Conservation (phyloP, 2,888 invertebrate species). For the Agonum fuliginosum region DNA sequence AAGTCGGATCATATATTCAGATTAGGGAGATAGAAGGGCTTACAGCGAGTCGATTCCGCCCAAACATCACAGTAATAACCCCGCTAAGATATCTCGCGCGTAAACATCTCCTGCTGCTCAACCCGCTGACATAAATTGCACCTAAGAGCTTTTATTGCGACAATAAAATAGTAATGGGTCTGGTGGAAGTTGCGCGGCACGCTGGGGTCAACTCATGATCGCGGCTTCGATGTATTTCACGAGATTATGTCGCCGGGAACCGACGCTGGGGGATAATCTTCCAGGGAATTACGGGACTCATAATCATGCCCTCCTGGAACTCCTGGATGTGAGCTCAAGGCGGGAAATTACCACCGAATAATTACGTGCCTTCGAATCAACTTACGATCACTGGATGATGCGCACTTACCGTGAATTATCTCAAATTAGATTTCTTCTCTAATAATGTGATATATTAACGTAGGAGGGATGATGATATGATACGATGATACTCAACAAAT, state of each 20-base stretch:
- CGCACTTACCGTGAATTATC: background rate
- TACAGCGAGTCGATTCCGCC: constrained; percentile 64
- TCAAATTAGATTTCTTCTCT: background rate
- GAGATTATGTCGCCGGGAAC: constrained; percentile 62
- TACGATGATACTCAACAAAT: too few species aligned
- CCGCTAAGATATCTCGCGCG: constrained; percentile 60
- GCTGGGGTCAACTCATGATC: constrained; percentile 66
- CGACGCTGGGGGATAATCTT: constrained; percentile 52
- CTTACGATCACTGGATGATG: constrained; percentile 1
- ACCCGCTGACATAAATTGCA: constrained; percentile 69
- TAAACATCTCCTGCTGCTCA: constrained; percentile 67
- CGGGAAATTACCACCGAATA: constrained; percentile 50
- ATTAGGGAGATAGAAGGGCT: constrained; percentile 71
- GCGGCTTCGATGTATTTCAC: constrained; percentile 64
- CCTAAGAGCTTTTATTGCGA: constrained; percentile 71
- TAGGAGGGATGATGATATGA: too few species aligned
- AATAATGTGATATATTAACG: too few species aligned
- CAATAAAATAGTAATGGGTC: constrained; percentile 71
- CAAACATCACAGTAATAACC: constrained; percentile 69
- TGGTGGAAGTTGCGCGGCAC: constrained; percentile 66
- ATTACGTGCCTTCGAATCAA: constrained; percentile 41
- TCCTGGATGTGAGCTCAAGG: background rate
- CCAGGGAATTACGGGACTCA: constrained; percentile 54
- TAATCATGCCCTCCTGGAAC: constrained; percentile 14
- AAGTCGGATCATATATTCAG: constrained; percentile 72